Evolutionary conservation across 2,797 vertebrate species (phyloP).

Genomic region (Ceyx erithaca): DNA sequence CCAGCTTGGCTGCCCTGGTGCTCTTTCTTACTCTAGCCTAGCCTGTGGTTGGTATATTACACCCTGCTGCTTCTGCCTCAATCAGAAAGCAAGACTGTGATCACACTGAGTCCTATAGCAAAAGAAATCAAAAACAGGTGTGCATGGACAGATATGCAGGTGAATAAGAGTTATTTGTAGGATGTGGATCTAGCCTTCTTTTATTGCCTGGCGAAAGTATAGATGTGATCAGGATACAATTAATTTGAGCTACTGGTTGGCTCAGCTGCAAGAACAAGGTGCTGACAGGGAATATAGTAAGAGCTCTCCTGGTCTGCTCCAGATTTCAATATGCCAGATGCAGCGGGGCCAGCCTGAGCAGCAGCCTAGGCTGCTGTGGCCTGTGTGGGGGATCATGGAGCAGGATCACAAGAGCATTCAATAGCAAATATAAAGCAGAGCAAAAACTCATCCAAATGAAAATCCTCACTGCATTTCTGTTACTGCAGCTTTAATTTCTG

Average conservation of each 20-base stretch:
- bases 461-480: background rate
- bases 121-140: constrained; percentile 6
- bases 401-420: background rate
- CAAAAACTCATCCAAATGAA: background rate
- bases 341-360: background rate
- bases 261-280: background rate
- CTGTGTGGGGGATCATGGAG: background rate
- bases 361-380: background rate
- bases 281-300: background rate
- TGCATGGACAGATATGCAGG: background rate
- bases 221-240: background rate
- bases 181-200: background rate
- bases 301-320: background rate
- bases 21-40: background rate
- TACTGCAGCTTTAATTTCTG: background rate
- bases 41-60: fast-evolving
- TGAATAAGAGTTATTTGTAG: background rate
- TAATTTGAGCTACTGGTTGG: background rate
- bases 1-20: background rate
- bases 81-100: background rate
- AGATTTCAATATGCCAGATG: background rate
- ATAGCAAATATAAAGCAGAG: background rate
- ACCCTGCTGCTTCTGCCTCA: background rate
- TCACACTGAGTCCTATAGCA: background rate
- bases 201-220: background rate